Percentiles rank a stretch among this genome's conserved stretches.
Evolutionary conservation across 2,797 vertebrate species (phyloP).

Genomic region (Sparidentex hasta): DNA sequence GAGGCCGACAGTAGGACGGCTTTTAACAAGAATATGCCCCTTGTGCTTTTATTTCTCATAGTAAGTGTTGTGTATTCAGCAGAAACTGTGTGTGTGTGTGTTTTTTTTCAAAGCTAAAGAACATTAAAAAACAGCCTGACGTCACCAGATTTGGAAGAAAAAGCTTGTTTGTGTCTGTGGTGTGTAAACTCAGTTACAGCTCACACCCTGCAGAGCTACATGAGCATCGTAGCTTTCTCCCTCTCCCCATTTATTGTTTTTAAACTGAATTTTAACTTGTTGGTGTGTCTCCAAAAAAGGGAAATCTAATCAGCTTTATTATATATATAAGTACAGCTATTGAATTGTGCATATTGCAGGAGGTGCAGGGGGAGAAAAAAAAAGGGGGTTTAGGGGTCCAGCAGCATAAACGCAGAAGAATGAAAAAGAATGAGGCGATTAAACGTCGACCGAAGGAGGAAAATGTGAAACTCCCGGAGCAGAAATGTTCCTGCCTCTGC

Average conservation of each 20-base stretch:
- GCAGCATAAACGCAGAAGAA: slow-evolving; percentile 40
- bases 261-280: slow-evolving; percentile 60
- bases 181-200: slow-evolving; percentile 40
- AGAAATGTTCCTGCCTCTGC: slow-evolving; percentile 43
- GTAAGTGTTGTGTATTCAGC: background rate
- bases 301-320: slow-evolving; percentile 59
- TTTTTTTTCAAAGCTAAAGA: slow-evolving; percentile 17
- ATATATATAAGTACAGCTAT: slow-evolving; percentile 31
- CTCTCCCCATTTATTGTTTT: slow-evolving; percentile 63
- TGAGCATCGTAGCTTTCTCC: background rate
- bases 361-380: background rate
- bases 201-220: slow-evolving; percentile 40
- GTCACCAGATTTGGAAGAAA: slow-evolving; percentile 5
- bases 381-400: slow-evolving; percentile 19
- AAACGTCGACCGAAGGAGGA: slow-evolving; percentile 18
- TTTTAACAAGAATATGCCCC: background rate
- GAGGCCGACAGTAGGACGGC: background rate
- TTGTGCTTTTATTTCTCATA: background rate
- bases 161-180: background rate
- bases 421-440: slow-evolving; percentile 49
- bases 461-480: slow-evolving; percentile 43
- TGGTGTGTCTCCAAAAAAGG: slow-evolving; percentile 40
- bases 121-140: background rate
- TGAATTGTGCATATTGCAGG: slow-evolving; percentile 44
- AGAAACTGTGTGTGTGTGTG: slow-evolving; percentile 13